Evolutionary conservation across 2,797 vertebrate genomes (phyloP).

Genomic region (Smutsia temminckii): DNA sequence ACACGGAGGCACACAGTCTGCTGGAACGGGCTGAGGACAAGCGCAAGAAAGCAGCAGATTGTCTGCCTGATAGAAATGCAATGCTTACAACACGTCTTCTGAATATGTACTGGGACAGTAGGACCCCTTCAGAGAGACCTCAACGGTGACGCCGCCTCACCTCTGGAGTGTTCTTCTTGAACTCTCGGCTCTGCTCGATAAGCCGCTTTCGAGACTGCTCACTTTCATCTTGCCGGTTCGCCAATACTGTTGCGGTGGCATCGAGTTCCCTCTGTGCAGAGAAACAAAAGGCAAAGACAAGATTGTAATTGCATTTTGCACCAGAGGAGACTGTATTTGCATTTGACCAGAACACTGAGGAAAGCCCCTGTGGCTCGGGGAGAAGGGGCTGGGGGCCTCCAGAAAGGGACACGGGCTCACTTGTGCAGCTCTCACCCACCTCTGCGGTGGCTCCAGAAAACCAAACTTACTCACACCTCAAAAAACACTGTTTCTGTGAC

Average conservation of each 20-base stretch:
- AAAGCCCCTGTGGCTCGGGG: background rate
- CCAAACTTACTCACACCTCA: background rate
- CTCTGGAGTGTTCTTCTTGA: slow-evolving; percentile 99
- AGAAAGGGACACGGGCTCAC: accelerated
- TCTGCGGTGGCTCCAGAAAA: background rate
- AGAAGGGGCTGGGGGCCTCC: accelerated
- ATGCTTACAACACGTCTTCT: background rate
- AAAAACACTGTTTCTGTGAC: background rate
- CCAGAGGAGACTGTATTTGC: background rate
- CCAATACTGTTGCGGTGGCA: slow-evolving; percentile 92
- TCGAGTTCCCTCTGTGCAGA: slow-evolving; percentile 89
- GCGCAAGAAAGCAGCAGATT: background rate
- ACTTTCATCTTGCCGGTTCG: slow-evolving; percentile 99
- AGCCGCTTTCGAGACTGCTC: slow-evolving; percentile 95
- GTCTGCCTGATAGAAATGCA: background rate
- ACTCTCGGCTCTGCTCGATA: slow-evolving; percentile 99
- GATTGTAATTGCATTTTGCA: background rate
- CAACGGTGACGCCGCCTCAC: slow-evolving; percentile 85
- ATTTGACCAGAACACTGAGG: background rate
- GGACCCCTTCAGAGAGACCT: background rate
- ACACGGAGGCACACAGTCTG: accelerated
- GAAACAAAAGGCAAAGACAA: slow-evolving; percentile 62
- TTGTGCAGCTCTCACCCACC: too few species aligned
- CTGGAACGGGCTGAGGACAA: background rate
- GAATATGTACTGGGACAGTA: background rate